These are phyloP conservation scores for Melipona beecheii DNA, from an alignment of 2,888 invertebrate genomes.

Conservation along the genomic window DNA sequence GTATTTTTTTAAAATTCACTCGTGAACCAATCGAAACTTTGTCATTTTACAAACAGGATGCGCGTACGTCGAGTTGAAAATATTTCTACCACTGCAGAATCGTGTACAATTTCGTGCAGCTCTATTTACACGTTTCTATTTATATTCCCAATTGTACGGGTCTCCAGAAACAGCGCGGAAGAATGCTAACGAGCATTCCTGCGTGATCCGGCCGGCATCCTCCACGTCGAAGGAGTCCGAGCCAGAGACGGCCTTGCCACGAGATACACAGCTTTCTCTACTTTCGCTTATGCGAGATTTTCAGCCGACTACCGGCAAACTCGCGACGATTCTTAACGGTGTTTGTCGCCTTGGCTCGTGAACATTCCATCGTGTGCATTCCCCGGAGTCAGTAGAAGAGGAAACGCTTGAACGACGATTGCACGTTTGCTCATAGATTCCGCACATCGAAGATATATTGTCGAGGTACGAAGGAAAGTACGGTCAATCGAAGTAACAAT, in stretches of 20 bases:
- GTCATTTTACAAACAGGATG: too few species aligned
- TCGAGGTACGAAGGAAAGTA: not conserved
- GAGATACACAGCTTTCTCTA: constrained; percentile 80
- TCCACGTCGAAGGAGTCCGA: constrained; percentile 44
- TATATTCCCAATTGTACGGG: constrained; percentile 8
- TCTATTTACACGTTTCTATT: constrained; percentile 3
- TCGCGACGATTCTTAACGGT: constrained; percentile 15
- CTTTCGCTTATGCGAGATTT: constrained; percentile 83
- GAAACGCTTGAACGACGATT: constrained; percentile 9
- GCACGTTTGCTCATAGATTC: not conserved
- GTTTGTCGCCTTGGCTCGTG: constrained; percentile 33
- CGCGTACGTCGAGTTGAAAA: too few species aligned
- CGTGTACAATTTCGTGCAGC: not conserved
- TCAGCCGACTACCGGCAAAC: constrained; percentile 62
- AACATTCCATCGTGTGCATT: constrained; percentile 19
- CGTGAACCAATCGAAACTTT: too few species aligned
- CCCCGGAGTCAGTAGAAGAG: constrained; percentile 1
- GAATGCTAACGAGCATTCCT: constrained; percentile 48
- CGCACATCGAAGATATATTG: not conserved
- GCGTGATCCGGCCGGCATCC: constrained; percentile 45
- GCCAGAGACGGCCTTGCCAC: constrained; percentile 65
- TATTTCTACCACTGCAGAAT: not conserved
- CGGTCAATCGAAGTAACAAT: not conserved
- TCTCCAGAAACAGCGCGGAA: constrained; percentile 4
- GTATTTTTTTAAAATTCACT: too few species aligned